Percentiles rank a stretch among this genome's conserved stretches.
Evolutionary conservation across 2,797 vertebrate genomes (phyloP).

Genomic region (Danio kyathit): DNA sequence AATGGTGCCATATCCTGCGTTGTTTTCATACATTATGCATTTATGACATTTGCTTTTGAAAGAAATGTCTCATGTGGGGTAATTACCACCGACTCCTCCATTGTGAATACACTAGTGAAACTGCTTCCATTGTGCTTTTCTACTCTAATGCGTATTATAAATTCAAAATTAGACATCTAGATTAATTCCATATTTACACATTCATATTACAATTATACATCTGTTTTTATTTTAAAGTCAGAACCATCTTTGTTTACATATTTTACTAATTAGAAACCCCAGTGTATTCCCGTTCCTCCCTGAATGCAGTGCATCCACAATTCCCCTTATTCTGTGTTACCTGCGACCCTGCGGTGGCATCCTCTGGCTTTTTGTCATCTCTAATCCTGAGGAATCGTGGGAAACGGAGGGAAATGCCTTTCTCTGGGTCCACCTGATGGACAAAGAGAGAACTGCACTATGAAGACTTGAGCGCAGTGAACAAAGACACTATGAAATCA

Average conservation of each 20-base stretch:
- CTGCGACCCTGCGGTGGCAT: slow-evolving; percentile 87
- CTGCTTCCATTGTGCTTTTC: background rate
- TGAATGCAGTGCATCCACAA: background rate
- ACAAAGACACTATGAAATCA: background rate
- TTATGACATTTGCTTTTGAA: slow-evolving; percentile 29
- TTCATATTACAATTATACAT: too few species aligned
- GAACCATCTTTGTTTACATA: too few species aligned
- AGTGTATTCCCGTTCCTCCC: background rate
- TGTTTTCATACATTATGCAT: slow-evolving; percentile 24
- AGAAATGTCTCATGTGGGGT: slow-evolving; percentile 1
- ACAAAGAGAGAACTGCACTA: slow-evolving; percentile 13
- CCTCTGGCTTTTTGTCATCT: slow-evolving; percentile 89
- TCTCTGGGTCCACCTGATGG: slow-evolving; percentile 87
- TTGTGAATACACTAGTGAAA: background rate
- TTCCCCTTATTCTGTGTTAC: slow-evolving; percentile 73
- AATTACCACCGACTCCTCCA: slow-evolving; percentile 15
- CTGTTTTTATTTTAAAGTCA: too few species aligned
- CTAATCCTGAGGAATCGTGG: slow-evolving; percentile 87
- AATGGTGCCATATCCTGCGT: background rate
- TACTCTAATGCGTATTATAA: background rate
- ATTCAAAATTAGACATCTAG: too few species aligned
- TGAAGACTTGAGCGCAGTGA: background rate
- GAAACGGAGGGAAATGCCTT: slow-evolving; percentile 92
- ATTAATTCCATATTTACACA: too few species aligned
- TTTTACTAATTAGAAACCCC: background rate